Evolutionary conservation across 2,888 invertebrate species (phyloP).

Genomic region (Drosophila nigricruria): DNA sequence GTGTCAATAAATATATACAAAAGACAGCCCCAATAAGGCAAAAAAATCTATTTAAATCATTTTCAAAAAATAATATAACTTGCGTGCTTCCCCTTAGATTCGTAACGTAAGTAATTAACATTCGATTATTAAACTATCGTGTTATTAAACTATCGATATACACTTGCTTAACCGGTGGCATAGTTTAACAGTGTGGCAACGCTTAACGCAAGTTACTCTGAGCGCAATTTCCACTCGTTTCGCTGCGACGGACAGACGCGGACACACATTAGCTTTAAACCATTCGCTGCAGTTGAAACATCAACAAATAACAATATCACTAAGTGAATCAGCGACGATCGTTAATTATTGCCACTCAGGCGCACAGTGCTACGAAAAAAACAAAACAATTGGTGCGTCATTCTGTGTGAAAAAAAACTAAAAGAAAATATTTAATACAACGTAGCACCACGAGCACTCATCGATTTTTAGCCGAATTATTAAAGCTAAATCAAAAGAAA

Average conservation of each 20-base stretch:
- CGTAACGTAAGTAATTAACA: not conserved
- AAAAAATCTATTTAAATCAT: conserved; percentile 1
- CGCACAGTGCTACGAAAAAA: conserved; percentile 37
- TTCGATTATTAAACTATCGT: conserved; percentile 1
- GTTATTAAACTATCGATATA: conserved; percentile 29
- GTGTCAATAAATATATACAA: conserved; percentile 68
- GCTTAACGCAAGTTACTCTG: conserved; percentile 12
- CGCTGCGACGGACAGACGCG: conserved; percentile 51
- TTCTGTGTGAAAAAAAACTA: conserved; percentile 26
- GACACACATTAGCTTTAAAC: conserved; percentile 40
- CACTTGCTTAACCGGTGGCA: not conserved
- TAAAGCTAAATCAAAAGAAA: conserved; percentile 31
- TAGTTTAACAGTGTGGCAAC: conserved; percentile 40
- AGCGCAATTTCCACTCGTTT: conserved; percentile 55
- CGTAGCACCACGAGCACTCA: conserved; percentile 41
- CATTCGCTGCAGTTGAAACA: conserved; percentile 22
- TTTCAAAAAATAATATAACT: not conserved
- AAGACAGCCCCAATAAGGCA: conserved; percentile 41
- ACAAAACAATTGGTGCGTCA: conserved; percentile 42
- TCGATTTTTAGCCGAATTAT: conserved; percentile 62
- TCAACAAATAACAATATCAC: conserved; percentile 48
- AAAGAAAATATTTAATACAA: conserved; percentile 14
- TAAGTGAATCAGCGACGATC: conserved; percentile 40
- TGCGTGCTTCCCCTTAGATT: not conserved
- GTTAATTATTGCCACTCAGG: conserved; percentile 38